Evolutionary conservation across 2,113 vertebrate genomes (phyloP), one percentile per base, ranked within the genome.

Genomic region (Tylochromis polylepis): DNA sequence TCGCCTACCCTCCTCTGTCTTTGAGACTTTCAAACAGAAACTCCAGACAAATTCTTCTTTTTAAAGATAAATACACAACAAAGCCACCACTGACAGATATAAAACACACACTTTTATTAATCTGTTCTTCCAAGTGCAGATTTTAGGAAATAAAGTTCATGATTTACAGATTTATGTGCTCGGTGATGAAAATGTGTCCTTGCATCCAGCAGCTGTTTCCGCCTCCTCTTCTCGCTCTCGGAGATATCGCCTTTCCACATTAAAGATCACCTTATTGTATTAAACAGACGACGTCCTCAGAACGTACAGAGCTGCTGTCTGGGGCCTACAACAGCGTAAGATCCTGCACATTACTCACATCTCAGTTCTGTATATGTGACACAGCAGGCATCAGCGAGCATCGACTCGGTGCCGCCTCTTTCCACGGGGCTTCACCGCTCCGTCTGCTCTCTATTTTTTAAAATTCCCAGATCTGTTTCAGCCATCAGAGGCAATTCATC

Each of bases 401-500:
- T 27, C 16, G 38, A 83, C 83, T 83, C 56, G 7, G 16, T 2
- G 43, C 43, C 59, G 81, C 70, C 18, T 72, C 49, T 79, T 6
- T 87, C 84, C 87, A 81, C 15, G 1, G 55, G 85, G 70, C 43
- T 82, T 46, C 60, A n/a, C 67, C 4, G 58, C 83, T 77, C 57
- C 22, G 31, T 84, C 65, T 27, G 58, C 83, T 85, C 58, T 53
- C 27, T 58, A 43, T 56, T 59, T 67, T n/a, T n/a, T n/a, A n/a
- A n/a, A n/a, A 53, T 81, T 8, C 14, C 22, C 3, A 2, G 15
- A 72, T 38, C 3, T 0, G 14, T 49, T 60, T 77, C 24, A 12
- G n/a, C 56, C 62, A 31, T 41, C 22, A 31, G 11, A 29, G 70
- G 36, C 22, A 49, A 56, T 36, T 22, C 38, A 24, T 51, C 24